These are phyloP conservation scores for Pteria penguin DNA, from an alignment of 2,888 invertebrate genomes.

Conservation along the genomic window DNA sequence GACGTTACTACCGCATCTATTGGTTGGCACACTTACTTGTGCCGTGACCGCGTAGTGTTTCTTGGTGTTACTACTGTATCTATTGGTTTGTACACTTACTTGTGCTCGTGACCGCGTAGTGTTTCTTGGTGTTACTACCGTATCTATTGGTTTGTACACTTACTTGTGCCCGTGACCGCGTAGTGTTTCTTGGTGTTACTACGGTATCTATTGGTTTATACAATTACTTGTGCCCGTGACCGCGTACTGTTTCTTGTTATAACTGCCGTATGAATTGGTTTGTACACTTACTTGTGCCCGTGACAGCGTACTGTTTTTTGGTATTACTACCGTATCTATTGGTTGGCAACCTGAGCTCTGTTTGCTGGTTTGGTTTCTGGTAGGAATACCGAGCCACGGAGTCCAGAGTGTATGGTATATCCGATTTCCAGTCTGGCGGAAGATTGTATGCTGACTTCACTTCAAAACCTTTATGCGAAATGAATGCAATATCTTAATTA, in stretches of 20 bases:
- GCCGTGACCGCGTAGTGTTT: no score
- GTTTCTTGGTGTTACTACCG: no score
- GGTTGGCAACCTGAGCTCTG: conserved; percentile 60
- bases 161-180: no score
- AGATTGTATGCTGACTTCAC: conserved; percentile 65
- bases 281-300: conserved; percentile 71
- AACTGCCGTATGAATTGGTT: conserved; percentile 73
- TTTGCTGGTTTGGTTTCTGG: conserved; percentile 63
- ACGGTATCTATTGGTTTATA: no score
- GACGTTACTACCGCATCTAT: no score
- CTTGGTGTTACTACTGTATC: no score
- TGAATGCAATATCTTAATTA: no score
- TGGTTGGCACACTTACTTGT: no score
- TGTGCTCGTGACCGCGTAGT: no score
- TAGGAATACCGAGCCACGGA: conserved; percentile 67
- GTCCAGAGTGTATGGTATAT: conserved; percentile 70
- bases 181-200: no score
- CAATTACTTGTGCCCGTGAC: conserved; percentile 72
- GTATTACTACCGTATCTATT: conserved; percentile 72
- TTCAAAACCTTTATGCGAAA: conserved; percentile 61
- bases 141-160: no score
- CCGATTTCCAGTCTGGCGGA: conserved; percentile 71
- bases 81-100: no score
- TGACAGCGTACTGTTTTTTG: conserved; percentile 64
- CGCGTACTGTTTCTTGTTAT: conserved; percentile 64